A percentile compares a stretch with the other conserved stretches of the same genome.
phyloP scores from a whole-genome alignment of 2,113 vertebrate genomes.

The Siphamia tubifer region DNA sequence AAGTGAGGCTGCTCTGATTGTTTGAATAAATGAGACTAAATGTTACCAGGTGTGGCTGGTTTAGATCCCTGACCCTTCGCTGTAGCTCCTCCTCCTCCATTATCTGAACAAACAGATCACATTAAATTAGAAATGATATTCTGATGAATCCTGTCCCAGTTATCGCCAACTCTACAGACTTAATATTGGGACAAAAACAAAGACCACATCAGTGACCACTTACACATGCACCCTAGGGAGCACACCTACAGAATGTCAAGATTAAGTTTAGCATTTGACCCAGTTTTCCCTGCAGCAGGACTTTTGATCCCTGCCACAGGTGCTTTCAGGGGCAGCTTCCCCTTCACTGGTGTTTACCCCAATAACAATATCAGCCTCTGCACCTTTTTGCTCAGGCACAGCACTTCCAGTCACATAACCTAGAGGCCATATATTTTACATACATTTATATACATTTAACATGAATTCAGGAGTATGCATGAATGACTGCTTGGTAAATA shows the following conservation, averaged over 20 bases:
- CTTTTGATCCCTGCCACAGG: constrained; percentile 34
- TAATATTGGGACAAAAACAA: background rate
- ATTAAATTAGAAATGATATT: background rate
- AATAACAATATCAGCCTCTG: constrained; percentile 35
- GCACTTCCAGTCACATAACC: constrained; percentile 63
- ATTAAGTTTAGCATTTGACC: constrained; percentile 48
- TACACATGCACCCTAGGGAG: constrained; percentile 27
- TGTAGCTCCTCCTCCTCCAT: constrained; percentile 8
- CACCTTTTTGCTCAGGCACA: constrained; percentile 42
- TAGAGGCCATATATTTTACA: constrained; percentile 50
- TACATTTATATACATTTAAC: background rate
- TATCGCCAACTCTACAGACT: background rate
- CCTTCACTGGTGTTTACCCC: constrained; percentile 17
- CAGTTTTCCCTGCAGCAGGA: constrained; percentile 24
- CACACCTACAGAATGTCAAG: constrained; percentile 8
- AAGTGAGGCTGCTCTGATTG: background rate
- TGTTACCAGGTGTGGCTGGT: constrained; percentile 61
- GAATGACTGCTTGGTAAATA: background rate
- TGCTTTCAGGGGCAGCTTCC: constrained; percentile 15
- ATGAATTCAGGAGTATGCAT: background rate
- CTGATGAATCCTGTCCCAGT: background rate
- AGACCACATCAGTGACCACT: background rate
- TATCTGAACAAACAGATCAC: constrained; percentile 32
- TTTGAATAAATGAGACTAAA: background rate
- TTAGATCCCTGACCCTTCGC: constrained; percentile 56